Evolutionary conservation across 2,113 vertebrate genomes (phyloP), one percentile per base, ranked within the genome.

Genomic region (Tragulus kanchil): DNA sequence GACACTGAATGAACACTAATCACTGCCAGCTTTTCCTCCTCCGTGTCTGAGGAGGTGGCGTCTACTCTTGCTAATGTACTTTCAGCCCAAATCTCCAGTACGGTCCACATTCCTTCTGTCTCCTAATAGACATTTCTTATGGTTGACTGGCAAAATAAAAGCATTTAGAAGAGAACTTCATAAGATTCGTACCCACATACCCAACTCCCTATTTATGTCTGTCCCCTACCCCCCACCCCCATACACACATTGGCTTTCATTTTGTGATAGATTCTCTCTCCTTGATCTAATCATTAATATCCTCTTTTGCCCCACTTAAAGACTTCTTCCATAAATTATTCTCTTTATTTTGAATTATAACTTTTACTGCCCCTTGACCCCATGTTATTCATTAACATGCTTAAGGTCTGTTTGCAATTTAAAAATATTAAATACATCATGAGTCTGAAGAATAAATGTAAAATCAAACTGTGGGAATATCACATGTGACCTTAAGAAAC

Each of bases 151-250:
- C 14, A 78, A 81, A 78, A 31, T 19, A n/a, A 28, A 59, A 77
- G 1, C 6, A 31, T 90, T 90, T 56, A 67, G 25, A 69, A 67
- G n/a, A 59, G 4, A 71, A 31, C 25, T 67, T 21, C 1, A 2
- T 54, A 31, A 48, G 45, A 58, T 65, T 31, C 7, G 50, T 50
- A 58, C 10, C 42, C 62, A 23, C 0, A 1, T 17, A 31, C 23
- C 58, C 65, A 26, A 8, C 15, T 25, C 14, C 3, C 13, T 67
- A 12, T 62, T 21, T 19, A 5, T 2, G 16, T n/a, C 17, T 67
- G 21, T 15, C 12, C 23, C 7, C 17, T 10, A 8, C 8, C 28
- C 7, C 6, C 17, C 3, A 56, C 5, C 13, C 25, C 1, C 28
- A 12, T 19, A 13, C 15, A 21, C 28, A 48, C 16, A 26, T 11